These are phyloP conservation scores for Oxytorus armatus DNA, from an alignment of 2,888 invertebrate genomes.

Conservation along the genomic window DNA sequence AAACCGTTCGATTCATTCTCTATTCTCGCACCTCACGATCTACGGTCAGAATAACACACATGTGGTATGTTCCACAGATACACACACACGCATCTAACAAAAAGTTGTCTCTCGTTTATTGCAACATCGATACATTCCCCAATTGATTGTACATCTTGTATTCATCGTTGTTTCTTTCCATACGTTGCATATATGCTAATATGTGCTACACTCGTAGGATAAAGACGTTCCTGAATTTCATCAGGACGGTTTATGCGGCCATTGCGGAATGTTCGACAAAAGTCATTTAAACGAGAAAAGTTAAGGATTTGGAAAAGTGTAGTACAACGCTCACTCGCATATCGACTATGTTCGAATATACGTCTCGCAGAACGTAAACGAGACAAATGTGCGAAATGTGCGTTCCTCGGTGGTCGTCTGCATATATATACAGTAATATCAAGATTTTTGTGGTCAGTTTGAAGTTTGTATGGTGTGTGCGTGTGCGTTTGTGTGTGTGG, in stretches of 20 bases:
- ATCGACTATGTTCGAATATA: neutral
- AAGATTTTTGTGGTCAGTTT: slow-evolving; percentile 80
- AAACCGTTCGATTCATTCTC: slow-evolving; percentile 52
- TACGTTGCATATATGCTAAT: neutral
- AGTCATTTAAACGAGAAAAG: neutral
- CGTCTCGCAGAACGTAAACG: neutral
- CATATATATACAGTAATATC: slow-evolving; percentile 68
- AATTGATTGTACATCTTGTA: slow-evolving; percentile 37
- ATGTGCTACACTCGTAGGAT: neutral
- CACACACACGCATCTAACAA: neutral
- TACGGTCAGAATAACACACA: neutral
- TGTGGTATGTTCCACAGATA: neutral
- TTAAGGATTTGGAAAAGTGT: neutral
- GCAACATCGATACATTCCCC: slow-evolving; percentile 33
- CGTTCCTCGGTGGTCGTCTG: slow-evolving; percentile 23
- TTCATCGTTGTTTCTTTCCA: slow-evolving; percentile 16
- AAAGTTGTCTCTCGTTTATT: slow-evolving; percentile 34
- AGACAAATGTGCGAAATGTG: slow-evolving; percentile 14
- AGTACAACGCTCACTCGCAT: neutral
- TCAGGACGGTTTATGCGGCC: neutral
- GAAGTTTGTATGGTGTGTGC: slow-evolving; percentile 79
- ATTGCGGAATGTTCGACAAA: neutral
- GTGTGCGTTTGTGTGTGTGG: too few species aligned
- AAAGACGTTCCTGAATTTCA: neutral
- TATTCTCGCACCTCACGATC: slow-evolving; percentile 23